These are phyloP conservation scores for Rhimphoctona megacephalus DNA, from an alignment of 2,888 invertebrate genomes.

Conservation along the genomic window DNA sequence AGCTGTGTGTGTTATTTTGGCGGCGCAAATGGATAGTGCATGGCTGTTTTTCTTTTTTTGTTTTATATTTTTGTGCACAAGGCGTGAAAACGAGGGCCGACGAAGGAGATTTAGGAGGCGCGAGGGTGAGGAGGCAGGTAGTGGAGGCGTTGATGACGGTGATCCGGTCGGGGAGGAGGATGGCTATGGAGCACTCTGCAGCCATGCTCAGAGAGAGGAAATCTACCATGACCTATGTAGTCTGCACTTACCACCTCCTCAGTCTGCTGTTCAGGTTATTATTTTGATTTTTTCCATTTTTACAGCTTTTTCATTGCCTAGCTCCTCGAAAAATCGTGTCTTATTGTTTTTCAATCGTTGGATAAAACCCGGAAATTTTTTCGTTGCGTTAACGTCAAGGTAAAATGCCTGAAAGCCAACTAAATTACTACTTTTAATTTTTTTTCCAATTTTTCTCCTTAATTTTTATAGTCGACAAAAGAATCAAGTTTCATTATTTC, in stretches of 20 bases:
- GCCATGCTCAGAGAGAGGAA: constrained; percentile 94
- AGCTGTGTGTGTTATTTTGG: constrained; percentile 53
- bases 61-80: constrained; percentile 81
- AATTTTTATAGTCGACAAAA: no score
- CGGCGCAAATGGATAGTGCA: constrained; percentile 79
- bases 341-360: constrained; percentile 22
- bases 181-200: constrained; percentile 89
- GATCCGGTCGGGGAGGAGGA: constrained; percentile 86
- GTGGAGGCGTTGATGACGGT: constrained; percentile 77
- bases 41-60: constrained; percentile 75
- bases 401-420: no score
- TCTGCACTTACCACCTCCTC: constrained; percentile 87
- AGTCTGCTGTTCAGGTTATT: constrained; percentile 83
- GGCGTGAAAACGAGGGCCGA: constrained; percentile 83
- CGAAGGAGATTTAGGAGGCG: constrained; percentile 81
- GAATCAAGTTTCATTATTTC: no score
- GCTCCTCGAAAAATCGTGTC: constrained; percentile 17
- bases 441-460: no score
- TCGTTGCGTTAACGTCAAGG: not conserved
- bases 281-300: constrained; percentile 71
- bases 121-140: constrained; percentile 80
- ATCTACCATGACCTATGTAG: constrained; percentile 97
- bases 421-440: no score
- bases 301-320: constrained; percentile 42
- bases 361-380: constrained; percentile 1